Percentiles rank a stretch among this genome's conserved stretches.
Evolutionary conservation across 2,113 vertebrate species (phyloP).

Genomic region (Mirza zaza): DNA sequence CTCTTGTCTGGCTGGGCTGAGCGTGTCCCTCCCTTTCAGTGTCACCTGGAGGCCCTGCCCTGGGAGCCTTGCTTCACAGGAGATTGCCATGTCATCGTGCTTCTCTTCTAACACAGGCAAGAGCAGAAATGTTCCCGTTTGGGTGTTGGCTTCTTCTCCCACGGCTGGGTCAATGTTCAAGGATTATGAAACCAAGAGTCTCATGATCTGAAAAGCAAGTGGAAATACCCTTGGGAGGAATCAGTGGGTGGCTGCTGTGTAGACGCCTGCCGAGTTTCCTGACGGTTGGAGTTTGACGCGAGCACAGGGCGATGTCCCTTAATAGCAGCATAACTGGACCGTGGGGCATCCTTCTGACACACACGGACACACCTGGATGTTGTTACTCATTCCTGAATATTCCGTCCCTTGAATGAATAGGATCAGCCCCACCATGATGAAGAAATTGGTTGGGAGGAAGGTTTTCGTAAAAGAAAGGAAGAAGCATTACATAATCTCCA

Average conservation of each 20-base stretch:
- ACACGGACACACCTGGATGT: neutral
- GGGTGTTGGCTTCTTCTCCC: neutral
- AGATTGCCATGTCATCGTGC: accelerated
- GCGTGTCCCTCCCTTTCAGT: accelerated
- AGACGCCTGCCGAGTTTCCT: neutral
- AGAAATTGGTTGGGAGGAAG: neutral
- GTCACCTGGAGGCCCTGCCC: neutral
- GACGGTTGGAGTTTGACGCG: neutral
- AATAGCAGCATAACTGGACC: neutral
- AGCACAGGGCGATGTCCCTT: neutral
- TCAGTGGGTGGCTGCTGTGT: neutral
- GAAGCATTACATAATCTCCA: neutral
- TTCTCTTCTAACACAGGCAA: neutral
- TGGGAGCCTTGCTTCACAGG: accelerated
- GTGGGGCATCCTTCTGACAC: neutral
- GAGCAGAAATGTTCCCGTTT: neutral
- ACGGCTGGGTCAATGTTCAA: neutral
- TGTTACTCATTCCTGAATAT: neutral
- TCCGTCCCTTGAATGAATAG: neutral
- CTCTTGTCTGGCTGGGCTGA: neutral
- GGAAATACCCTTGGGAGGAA: neutral
- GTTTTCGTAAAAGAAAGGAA: neutral
- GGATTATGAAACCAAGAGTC: neutral
- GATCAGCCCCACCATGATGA: neutral
- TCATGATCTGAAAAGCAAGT: neutral